Percentiles rank a stretch among this genome's conserved stretches.
phyloP scores from a whole-genome alignment of 1,140 invertebrate species.

The Pachypsylla venusta region DNA sequence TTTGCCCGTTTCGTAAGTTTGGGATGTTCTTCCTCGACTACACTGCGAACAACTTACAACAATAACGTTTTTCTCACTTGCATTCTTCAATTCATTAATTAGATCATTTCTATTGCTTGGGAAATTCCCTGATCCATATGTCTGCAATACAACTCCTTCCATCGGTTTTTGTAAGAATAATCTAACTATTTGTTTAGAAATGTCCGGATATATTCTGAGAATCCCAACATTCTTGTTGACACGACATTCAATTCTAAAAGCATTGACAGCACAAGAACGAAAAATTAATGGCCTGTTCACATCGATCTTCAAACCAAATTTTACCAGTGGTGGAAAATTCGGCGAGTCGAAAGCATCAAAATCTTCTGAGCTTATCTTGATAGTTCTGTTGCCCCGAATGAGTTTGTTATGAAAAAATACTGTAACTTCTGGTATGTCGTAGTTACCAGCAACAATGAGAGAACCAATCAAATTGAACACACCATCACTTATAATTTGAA shows the following conservation, averaged over 20 bases:
- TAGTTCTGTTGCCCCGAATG: constrained; percentile 78
- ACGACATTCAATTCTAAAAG: constrained; percentile 59
- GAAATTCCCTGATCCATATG: constrained; percentile 88
- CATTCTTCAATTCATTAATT: constrained; percentile 52
- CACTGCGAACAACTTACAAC: constrained; percentile 93
- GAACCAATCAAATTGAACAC: constrained; percentile 84
- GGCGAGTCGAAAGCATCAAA: constrained; percentile 85
- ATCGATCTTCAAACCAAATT: constrained; percentile 56
- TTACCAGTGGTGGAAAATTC: constrained; percentile 70
- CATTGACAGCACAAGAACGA: constrained; percentile 49
- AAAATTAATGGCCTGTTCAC: constrained; percentile 48
- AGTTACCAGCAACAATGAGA: constrained; percentile 78
- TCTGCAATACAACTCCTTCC: constrained; percentile 77
- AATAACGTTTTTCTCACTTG: constrained; percentile 63
- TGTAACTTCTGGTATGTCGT: constrained; percentile 84
- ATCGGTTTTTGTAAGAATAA: constrained; percentile 72
- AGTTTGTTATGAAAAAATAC: constrained; percentile 81
- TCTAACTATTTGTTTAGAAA: constrained; percentile 58
- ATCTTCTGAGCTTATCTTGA: constrained; percentile 62
- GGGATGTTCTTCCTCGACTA: constrained; percentile 50
- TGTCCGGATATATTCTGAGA: constrained; percentile 78
- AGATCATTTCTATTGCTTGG: constrained; percentile 73
- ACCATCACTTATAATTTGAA: constrained; percentile 78
- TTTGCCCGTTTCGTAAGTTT: constrained; percentile 69
- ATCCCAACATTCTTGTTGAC: constrained; percentile 74